A percentile compares a stretch with the other conserved stretches of the same genome.
Evolutionary conservation across 2,113 vertebrate genomes (phyloP).

Genomic region (Hypocryptadius cinnamomeus): DNA sequence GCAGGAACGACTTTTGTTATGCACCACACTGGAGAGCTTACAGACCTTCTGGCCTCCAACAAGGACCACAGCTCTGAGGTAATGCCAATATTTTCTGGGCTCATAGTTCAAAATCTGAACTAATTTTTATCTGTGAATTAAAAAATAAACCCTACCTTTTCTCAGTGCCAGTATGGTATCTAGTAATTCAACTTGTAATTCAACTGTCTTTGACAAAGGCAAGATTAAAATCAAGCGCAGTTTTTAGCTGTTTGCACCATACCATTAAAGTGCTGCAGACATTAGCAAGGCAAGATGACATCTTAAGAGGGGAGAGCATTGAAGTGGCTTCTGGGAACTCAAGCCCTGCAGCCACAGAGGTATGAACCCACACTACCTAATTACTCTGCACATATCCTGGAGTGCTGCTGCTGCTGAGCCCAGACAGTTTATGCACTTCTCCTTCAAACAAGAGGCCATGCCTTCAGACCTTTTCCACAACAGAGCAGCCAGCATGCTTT

Average conservation of each 20-base stretch:
- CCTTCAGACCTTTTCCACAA: background rate
- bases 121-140: background rate
- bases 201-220: background rate
- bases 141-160: background rate
- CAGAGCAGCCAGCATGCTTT: background rate
- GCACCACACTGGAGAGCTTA: background rate
- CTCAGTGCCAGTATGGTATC: background rate
- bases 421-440: background rate
- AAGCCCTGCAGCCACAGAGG: background rate
- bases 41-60: background rate
- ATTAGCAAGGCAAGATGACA: background rate
- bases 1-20: background rate
- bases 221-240: background rate
- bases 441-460: background rate
- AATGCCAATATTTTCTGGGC: background rate
- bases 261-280: background rate
- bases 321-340: background rate
- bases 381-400: background rate
- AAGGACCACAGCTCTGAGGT: background rate
- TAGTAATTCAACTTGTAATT: background rate
- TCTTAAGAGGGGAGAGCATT: background rate
- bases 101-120: background rate
- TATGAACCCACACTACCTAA: background rate
- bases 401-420: background rate
- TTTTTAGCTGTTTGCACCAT: background rate